Conservation (phyloP, 1,140 invertebrate species). For the Drosophila seguyi region DNA sequence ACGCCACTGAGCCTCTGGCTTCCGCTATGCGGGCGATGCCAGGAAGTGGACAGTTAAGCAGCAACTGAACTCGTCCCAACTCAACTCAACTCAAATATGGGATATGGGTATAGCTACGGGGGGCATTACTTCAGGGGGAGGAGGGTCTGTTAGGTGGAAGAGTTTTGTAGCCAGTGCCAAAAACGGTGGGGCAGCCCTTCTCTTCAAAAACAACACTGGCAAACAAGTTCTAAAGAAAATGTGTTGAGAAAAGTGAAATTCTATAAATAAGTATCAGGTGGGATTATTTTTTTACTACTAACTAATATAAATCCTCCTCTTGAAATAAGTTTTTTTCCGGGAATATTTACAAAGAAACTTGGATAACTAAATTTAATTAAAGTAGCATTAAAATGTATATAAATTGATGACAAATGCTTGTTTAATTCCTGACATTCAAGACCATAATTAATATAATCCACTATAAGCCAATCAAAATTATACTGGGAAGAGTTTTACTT, state of each 20-base stretch:
- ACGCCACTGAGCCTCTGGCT: constrained; percentile 42
- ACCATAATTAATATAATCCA: not conserved
- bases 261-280: not conserved
- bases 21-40: constrained; percentile 74
- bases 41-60: constrained; percentile 81
- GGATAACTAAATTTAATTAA: too few species aligned
- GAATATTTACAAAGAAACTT: not conserved
- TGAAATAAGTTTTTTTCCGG: not conserved
- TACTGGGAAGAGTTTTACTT: not conserved
- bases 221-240: not conserved
- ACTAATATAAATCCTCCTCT: not conserved
- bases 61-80: constrained; percentile 21
- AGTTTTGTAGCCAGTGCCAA: constrained; percentile 24
- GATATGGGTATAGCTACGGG: constrained; percentile 10
- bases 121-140: constrained; percentile 6
- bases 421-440: not conserved
- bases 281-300: not conserved
- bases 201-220: not conserved
- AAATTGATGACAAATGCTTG: not conserved
- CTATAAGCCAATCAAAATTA: not conserved
- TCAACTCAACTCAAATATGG: constrained; percentile 37
- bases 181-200: not conserved
- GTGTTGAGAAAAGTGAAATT: not conserved
- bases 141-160: constrained; percentile 1
- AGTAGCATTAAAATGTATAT: not conserved